Conservation (phyloP, 2,113 vertebrate species). For the Beaufortia kweichowensis region DNA sequence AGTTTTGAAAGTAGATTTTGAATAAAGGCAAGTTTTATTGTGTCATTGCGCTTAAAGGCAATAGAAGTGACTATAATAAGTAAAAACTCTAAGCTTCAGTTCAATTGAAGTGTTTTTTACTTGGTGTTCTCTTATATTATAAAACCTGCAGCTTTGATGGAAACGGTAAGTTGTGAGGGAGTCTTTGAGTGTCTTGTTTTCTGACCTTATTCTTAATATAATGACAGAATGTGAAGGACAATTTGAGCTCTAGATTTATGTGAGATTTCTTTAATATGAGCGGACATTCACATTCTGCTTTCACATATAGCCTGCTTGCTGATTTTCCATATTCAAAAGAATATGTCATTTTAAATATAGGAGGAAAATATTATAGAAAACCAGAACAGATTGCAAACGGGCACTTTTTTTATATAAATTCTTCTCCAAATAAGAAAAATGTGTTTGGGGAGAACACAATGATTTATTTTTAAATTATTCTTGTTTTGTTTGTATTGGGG, state of each 20-base stretch:
- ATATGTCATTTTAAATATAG: not conserved
- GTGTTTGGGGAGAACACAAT: not conserved
- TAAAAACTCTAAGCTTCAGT: not conserved
- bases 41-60: not conserved
- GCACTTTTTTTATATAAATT: not conserved
- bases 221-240: not conserved
- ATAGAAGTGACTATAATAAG: not conserved
- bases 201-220: conserved; percentile 1
- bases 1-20: not conserved
- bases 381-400: not conserved
- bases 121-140: not conserved
- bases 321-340: not conserved
- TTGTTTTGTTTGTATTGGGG: no score
- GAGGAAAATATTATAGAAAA: not conserved
- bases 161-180: not conserved
- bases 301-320: not conserved
- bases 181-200: not conserved
- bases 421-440: not conserved
- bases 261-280: not conserved
- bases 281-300: not conserved
- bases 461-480: no score
- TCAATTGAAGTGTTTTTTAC: not conserved
- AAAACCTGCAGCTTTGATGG: not conserved
- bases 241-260: not conserved
- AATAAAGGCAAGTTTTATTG: not conserved